Base-by-base conservation (phyloP, 2,113 vertebrate species). In the Platichthys flesus region DNA sequence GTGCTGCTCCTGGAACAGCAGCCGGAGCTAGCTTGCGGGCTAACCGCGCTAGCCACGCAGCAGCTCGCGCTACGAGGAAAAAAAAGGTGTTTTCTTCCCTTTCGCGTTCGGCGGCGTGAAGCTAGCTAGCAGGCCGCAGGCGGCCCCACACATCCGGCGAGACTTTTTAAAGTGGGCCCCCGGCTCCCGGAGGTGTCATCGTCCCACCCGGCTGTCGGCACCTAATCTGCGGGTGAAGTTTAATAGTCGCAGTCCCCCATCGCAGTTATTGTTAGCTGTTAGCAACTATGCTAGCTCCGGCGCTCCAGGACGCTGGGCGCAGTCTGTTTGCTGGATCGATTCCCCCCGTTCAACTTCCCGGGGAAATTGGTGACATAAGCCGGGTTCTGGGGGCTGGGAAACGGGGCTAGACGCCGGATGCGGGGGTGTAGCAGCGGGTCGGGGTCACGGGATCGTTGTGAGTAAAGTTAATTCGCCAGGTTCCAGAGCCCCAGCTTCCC, bases 261-360 rank as follows among this genome's bases (percentile, higher is more conserved):
- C 81, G 85, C 71, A 79, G 86, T 91, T 90, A 88, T 88, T 89
- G 89, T 90, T 90, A 61, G 52, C 52, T 72, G 90, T 91, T 91
- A 92, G 90, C 90, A 78, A 71, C 79, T 9, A 26, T 86, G 90
- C 90, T 93, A 93, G 52, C 78, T 58, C 42, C 42, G 72, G 81
- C 74, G n/a, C 64, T 73, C 31, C 70, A 2, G 61, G 76, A 40
- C 58, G 60, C 64, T 76, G 86, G 90, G 90, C 85, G 88, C 88
- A 87, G 89, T 85, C 89, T 83, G 71, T 40, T 59, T 1, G 47
- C 67, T 73, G 67, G 75, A 77, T 79, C 72, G 62, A 74, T 71
- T 51, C 51, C 10, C 14, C 9, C 26, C 26, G 23, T 4, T 52
- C 12, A 71, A n/a, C 3, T 58, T 15, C 12, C 21, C 31, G 31